These are phyloP conservation scores for Idaea dimidiata DNA, from an alignment of 2,888 invertebrate genomes.

Conservation along the genomic window DNA sequence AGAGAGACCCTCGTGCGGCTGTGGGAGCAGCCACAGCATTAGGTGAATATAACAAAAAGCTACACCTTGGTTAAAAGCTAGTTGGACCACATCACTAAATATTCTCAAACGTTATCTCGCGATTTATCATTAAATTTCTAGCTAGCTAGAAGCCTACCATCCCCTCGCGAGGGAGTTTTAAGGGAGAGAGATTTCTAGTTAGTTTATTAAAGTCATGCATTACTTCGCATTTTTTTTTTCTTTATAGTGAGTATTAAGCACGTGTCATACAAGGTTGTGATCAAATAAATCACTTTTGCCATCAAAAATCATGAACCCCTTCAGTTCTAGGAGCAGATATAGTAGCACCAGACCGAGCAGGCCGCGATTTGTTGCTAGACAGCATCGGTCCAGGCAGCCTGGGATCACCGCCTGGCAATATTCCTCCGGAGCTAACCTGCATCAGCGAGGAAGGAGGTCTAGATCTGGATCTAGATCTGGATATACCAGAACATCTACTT, in stretches of 20 bases:
- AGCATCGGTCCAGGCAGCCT: constrained; percentile 70
- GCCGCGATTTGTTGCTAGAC: constrained; percentile 65
- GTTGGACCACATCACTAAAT: too few relatives aligned
- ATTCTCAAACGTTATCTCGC: too few relatives aligned
- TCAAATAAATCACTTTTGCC: background rate
- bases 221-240: too few relatives aligned
- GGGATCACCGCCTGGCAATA: constrained; percentile 72
- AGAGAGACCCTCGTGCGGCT: constrained; percentile 72
- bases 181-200: too few relatives aligned
- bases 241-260: background rate
- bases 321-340: constrained; percentile 75
- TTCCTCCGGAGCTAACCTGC: constrained; percentile 88
- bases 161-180: too few relatives aligned
- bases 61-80: too few relatives aligned
- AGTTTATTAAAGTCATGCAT: too few relatives aligned
- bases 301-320: background rate
- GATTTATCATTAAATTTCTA: too few relatives aligned
- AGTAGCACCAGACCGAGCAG: constrained; percentile 65
- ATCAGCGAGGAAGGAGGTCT: constrained; percentile 92
- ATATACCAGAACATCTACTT: constrained; percentile 84
- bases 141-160: too few relatives aligned
- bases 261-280: background rate
- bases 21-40: constrained; percentile 79
- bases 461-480: constrained; percentile 87
- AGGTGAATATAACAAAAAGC: constrained; percentile 48